These are phyloP conservation scores for Cyclophora albipunctata DNA, from an alignment of 2,888 invertebrate genomes.

Conservation along the genomic window DNA sequence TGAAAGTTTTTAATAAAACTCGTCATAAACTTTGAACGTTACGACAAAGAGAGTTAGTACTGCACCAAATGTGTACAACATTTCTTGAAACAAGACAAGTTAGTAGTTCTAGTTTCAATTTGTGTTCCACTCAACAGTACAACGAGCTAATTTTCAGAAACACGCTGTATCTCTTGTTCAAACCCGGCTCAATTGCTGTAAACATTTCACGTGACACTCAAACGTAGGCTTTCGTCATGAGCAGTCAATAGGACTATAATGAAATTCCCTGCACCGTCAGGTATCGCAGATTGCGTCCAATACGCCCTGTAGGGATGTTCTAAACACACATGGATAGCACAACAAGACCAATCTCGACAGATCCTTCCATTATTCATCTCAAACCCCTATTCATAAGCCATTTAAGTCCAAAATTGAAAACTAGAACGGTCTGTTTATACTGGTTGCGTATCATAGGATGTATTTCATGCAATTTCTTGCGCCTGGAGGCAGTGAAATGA, in stretches of 20 bases:
- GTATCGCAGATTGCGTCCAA: constrained; percentile 67
- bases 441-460: constrained; percentile 43
- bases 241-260: constrained; percentile 58
- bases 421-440: constrained; percentile 24
- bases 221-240: constrained; percentile 46
- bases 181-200: constrained; percentile 13
- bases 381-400: constrained; percentile 8
- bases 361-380: constrained; percentile 20
- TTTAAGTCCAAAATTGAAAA: constrained; percentile 5
- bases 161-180: constrained; percentile 3
- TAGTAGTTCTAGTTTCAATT: not conserved
- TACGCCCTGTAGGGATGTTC: constrained; percentile 57
- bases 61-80: too few species aligned
- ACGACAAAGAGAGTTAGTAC: too few species aligned
- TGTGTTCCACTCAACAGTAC: constrained; percentile 6
- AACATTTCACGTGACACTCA: constrained; percentile 30
- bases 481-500: constrained; percentile 61
- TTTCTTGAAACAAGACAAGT: not conserved
- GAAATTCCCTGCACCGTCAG: constrained; percentile 63
- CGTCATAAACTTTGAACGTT: too few species aligned
- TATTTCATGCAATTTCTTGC: constrained; percentile 68
- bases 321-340: constrained; percentile 35
- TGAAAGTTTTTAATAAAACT: too few species aligned
- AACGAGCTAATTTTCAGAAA: constrained; percentile 7
- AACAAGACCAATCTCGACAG: constrained; percentile 33